A percentile compares a stretch with the other conserved stretches of the same genome.
Conservation (phyloP, 2,888 invertebrate genomes). For the Polymixis flavicincta region DNA sequence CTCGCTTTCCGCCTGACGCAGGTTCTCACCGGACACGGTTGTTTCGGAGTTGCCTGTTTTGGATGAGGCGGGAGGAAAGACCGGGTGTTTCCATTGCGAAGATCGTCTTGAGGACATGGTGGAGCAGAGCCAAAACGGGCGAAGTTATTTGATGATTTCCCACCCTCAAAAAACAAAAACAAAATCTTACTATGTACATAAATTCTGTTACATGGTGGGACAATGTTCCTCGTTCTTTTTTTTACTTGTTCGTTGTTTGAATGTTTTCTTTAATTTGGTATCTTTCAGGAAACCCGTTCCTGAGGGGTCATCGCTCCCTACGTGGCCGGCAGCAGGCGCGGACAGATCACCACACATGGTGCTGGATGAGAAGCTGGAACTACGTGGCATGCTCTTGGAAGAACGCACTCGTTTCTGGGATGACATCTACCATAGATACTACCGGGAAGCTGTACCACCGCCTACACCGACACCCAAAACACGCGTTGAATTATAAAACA, state of each 20-base stretch:
- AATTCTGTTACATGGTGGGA: neutral
- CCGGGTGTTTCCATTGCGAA: too few species aligned
- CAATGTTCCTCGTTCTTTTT: neutral
- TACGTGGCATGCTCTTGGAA: neutral
- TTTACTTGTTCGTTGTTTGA: too few species aligned
- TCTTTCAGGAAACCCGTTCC: neutral
- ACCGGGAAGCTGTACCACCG: neutral
- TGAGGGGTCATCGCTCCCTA: neutral
- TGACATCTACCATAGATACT: neutral
- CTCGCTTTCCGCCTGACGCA: too few species aligned
- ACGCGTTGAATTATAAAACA: neutral
- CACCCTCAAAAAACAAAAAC: too few species aligned
- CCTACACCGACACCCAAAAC: neutral
- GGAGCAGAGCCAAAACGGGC: too few species aligned
- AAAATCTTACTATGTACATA: too few species aligned
- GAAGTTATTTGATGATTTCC: too few species aligned
- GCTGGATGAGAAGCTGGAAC: neutral
- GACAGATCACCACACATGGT: slow-evolving; percentile 1
- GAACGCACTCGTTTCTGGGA: slow-evolving; percentile 5
- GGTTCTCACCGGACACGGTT: too few species aligned
- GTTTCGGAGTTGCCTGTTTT: too few species aligned
- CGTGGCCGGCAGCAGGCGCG: neutral
- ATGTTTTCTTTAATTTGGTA: neutral
- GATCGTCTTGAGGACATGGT: too few species aligned
- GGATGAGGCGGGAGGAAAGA: too few species aligned